Percentiles rank a stretch among this genome's conserved stretches.
Evolutionary conservation across 2,113 vertebrate genomes (phyloP).

Genomic region (Cochlearius cochlearius): DNA sequence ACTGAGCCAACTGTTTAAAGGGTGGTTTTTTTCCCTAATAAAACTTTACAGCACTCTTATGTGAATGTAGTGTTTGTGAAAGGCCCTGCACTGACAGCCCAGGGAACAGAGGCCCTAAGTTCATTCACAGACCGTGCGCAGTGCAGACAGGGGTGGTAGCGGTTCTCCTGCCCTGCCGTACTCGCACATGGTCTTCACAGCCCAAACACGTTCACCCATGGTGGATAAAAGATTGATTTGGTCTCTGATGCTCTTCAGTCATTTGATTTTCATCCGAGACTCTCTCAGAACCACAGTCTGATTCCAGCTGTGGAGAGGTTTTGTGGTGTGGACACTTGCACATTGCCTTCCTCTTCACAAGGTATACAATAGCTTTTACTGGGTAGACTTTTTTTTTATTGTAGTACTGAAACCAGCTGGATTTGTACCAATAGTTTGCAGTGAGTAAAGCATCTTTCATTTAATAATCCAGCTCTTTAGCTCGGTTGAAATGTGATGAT

Average conservation of each 20-base stretch:
- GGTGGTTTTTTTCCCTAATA: constrained; percentile 53
- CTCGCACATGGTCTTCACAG: neutral
- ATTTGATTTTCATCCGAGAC: neutral
- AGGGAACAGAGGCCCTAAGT: neutral
- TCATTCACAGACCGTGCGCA: neutral
- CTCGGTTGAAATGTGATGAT: neutral
- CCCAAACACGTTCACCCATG: neutral
- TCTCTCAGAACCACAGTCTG: neutral
- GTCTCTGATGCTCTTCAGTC: neutral
- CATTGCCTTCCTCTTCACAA: neutral
- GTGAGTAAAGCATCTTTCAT: neutral
- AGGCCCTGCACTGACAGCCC: neutral
- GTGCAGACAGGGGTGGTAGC: neutral
- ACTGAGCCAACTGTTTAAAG: neutral
- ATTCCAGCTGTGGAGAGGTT: neutral
- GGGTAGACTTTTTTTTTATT: neutral
- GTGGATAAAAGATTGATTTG: neutral
- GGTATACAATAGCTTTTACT: neutral
- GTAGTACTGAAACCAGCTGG: neutral
- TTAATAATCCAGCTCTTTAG: neutral
- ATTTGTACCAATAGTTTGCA: neutral
- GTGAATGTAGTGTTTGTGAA: neutral
- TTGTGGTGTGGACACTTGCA: neutral
- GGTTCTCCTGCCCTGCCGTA: accelerated
- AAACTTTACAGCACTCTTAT: constrained; percentile 15